These are phyloP conservation scores for Nyctalus aviator DNA, from an alignment of 2,797 vertebrate species.

Conservation along the genomic window DNA sequence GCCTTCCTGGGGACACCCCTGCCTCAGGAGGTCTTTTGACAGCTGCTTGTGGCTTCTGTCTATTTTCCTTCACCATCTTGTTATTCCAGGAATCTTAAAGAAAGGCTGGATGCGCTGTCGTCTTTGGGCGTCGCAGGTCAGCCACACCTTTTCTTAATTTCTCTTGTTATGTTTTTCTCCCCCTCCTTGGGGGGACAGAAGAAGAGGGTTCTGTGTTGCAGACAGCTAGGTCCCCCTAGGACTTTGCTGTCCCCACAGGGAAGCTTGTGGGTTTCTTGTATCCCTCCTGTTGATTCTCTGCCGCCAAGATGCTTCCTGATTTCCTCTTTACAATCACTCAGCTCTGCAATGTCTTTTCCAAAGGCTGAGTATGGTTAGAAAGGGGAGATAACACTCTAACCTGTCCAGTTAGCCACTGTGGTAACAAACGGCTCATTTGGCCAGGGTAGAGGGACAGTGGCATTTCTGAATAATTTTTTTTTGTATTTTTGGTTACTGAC, in stretches of 20 bases:
- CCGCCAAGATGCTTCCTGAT: neutral
- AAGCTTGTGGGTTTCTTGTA: neutral
- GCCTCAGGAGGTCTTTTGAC: neutral
- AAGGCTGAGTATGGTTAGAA: neutral
- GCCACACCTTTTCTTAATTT: neutral
- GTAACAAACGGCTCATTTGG: neutral
- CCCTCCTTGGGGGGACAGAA: neutral
- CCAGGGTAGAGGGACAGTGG: neutral
- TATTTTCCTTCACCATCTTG: slow-evolving; percentile 45
- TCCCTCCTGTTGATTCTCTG: neutral
- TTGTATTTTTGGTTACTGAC: slow-evolving; percentile 15
- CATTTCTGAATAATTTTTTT: neutral
- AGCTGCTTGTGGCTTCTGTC: slow-evolving; percentile 55
- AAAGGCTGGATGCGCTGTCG: neutral
- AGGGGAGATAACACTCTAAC: neutral
- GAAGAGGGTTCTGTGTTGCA: neutral
- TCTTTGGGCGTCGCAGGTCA: neutral
- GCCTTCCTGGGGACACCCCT: neutral
- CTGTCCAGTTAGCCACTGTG: neutral
- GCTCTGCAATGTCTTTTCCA: neutral
- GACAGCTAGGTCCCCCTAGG: neutral
- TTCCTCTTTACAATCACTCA: neutral
- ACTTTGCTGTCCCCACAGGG: neutral
- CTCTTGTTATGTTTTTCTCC: neutral
- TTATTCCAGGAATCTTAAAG: slow-evolving; percentile 68